Percentiles rank a stretch among this genome's conserved stretches.
Evolutionary conservation across 2,797 vertebrate genomes (phyloP).

Genomic region (Sciurus carolinensis): DNA sequence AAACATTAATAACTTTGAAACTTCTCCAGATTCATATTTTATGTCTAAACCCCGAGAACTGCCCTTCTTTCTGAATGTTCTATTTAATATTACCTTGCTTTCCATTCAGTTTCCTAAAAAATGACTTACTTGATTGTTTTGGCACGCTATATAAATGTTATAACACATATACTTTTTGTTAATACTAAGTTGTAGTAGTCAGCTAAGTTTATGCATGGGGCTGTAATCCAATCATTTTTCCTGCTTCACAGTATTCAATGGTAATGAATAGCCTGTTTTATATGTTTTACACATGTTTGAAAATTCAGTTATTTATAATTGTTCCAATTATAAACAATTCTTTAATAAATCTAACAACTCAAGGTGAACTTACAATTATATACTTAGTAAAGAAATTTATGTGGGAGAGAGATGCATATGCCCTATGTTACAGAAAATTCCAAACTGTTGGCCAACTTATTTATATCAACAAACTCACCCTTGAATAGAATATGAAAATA

Average conservation of each 20-base stretch:
- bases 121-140: not conserved
- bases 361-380: not conserved
- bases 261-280: not conserved
- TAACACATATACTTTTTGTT: not conserved
- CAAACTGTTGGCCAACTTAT: not conserved
- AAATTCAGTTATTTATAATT: not conserved
- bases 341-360: not conserved
- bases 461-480: not conserved
- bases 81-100: not conserved
- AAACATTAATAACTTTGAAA: not conserved
- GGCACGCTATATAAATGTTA: not conserved
- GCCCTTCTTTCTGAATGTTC: not conserved
- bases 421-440: not conserved
- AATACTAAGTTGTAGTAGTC: not conserved
- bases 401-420: not conserved
- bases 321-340: not conserved
- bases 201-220: not conserved
- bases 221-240: not conserved
- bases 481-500: slow-evolving; percentile 1
- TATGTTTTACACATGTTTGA: not conserved
- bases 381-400: not conserved
- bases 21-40: not conserved
- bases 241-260: not conserved
- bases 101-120: not conserved
- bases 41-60: not conserved